These are phyloP conservation scores for Blennius ocellaris DNA, from an alignment of 2,113 vertebrate genomes.

Conservation along the genomic window DNA sequence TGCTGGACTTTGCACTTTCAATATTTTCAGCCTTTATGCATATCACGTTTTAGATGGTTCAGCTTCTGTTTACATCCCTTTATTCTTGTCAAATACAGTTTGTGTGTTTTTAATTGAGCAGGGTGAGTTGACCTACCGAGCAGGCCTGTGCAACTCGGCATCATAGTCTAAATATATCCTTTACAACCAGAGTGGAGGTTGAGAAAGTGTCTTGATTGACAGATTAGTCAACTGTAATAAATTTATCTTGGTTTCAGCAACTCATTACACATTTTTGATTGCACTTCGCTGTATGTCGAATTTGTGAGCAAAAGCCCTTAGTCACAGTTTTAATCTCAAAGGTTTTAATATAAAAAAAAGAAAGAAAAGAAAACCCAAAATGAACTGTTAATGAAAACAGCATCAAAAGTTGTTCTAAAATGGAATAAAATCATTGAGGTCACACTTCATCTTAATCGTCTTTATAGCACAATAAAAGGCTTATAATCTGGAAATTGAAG, in stretches of 20 bases:
- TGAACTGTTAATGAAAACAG: background rate
- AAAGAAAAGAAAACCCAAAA: background rate
- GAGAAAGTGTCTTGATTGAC: slow-evolving; percentile 29
- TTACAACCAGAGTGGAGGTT: slow-evolving; percentile 3
- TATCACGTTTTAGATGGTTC: background rate
- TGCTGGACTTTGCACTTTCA: background rate
- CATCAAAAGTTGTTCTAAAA: background rate
- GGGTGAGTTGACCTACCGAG: slow-evolving; percentile 40
- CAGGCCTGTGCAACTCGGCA: slow-evolving; percentile 24
- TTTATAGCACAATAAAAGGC: background rate
- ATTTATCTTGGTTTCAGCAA: slow-evolving; percentile 17
- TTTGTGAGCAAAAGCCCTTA: slow-evolving; percentile 2
- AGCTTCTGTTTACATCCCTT: slow-evolving; percentile 1
- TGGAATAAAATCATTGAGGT: background rate
- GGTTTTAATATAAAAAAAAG: background rate
- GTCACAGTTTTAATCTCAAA: slow-evolving; percentile 5
- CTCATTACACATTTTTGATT: slow-evolving; percentile 14
- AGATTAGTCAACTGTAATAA: slow-evolving; percentile 16
- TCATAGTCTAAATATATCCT: slow-evolving; percentile 45
- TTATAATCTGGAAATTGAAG: background rate
- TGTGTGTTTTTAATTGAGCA: slow-evolving; percentile 26
- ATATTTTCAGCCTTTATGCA: background rate
- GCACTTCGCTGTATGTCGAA: background rate
- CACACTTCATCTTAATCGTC: background rate
- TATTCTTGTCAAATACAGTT: slow-evolving; percentile 23